Evolutionary conservation across 2,113 vertebrate genomes (phyloP).

Genomic region (Cryptoleucopteryx plumbea): DNA sequence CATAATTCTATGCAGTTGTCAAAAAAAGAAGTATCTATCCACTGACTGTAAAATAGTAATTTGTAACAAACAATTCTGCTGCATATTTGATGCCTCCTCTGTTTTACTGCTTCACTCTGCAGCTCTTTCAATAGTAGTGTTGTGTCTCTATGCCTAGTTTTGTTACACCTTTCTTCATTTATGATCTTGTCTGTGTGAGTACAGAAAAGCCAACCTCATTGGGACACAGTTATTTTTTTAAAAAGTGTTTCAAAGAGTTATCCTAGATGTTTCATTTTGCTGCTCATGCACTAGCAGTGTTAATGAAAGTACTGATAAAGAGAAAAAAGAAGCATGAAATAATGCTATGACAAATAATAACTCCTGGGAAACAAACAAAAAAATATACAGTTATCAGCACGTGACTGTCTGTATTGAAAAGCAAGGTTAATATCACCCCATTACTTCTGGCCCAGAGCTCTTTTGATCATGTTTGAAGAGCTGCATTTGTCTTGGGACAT

Average conservation of each 20-base stretch:
- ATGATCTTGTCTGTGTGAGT: neutral
- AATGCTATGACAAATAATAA: neutral
- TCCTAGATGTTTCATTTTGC: neutral
- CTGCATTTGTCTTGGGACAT: neutral
- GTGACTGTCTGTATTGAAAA: neutral
- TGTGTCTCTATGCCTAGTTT: neutral
- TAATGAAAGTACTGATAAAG: neutral
- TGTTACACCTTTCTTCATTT: neutral
- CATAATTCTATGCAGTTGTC: neutral
- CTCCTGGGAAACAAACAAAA: neutral
- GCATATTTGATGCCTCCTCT: neutral
- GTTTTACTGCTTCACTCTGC: neutral
- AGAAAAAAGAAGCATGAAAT: neutral
- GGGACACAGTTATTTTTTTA: neutral
- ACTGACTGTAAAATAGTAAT: neutral
- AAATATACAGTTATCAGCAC: neutral
- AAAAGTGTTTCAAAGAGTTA: neutral
- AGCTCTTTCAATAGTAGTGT: neutral
- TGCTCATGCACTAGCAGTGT: neutral
- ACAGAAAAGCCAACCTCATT: neutral
- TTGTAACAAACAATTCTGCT: neutral
- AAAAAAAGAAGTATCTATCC: neutral
- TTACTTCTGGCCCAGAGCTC: neutral
- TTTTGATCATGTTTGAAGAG: neutral
- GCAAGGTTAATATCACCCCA: neutral